Evolutionary conservation across 2,113 vertebrate species (phyloP).

Genomic region (Thermophis baileyi): DNA sequence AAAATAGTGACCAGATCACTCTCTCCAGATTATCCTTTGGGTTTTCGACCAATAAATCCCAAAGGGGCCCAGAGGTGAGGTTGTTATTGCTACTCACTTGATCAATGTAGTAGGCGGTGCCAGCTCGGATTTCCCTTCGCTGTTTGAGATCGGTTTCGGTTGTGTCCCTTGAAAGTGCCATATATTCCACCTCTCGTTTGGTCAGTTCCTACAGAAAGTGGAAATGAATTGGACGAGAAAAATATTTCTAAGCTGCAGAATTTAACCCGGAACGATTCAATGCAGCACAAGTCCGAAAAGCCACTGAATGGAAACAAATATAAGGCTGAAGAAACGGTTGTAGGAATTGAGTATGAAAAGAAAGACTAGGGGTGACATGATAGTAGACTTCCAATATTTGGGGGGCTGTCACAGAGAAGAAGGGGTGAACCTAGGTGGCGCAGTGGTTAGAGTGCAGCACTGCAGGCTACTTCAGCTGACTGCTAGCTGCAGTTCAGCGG

Average conservation of each 20-base stretch:
- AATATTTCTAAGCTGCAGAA: not conserved
- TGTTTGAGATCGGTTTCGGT: conserved; percentile 97
- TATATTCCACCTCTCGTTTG: conserved; percentile 89
- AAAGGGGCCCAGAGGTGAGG: not conserved
- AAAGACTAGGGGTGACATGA: not conserved
- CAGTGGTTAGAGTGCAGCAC: too few species aligned
- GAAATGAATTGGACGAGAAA: conserved; percentile 14
- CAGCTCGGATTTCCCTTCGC: conserved; percentile 88
- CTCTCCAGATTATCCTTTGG: not conserved
- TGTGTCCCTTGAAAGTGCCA: conserved; percentile 90
- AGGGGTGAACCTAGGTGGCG: not conserved
- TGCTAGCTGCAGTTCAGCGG: too few species aligned
- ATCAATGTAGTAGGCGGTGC: conserved; percentile 93
- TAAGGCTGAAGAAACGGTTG: conserved; percentile 22
- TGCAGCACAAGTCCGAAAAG: conserved; percentile 17
- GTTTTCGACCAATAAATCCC: not conserved
- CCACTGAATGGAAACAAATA: conserved; percentile 11
- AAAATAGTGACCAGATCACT: not conserved
- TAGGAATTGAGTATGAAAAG: not conserved
- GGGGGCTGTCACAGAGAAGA: not conserved
- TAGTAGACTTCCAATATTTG: not conserved
- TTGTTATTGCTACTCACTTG: conserved; percentile 75
- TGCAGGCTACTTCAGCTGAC: too few species aligned
- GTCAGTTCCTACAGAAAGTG: conserved; percentile 84
- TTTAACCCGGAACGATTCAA: not conserved